Evolutionary conservation across 2,113 vertebrate species (phyloP).

Genomic region (Ictalurus furcatus): DNA sequence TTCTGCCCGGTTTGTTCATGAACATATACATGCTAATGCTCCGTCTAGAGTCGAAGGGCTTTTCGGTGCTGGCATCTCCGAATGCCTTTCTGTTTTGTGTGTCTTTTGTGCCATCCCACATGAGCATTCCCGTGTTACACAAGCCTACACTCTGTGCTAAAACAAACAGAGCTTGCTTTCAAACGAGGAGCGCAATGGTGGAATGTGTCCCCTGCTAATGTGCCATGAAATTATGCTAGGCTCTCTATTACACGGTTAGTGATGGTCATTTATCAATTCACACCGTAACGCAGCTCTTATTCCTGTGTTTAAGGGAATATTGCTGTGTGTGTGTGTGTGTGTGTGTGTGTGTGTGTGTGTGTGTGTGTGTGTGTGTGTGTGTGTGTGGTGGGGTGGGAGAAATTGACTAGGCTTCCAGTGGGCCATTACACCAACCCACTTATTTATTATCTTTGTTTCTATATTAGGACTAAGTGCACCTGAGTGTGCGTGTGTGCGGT

Average conservation of each 20-base stretch:
- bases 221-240: slow-evolving; percentile 55
- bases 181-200: slow-evolving; percentile 23
- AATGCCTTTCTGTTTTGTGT: slow-evolving; percentile 53
- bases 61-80: slow-evolving; percentile 52
- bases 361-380: neutral
- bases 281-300: slow-evolving; percentile 44
- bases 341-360: neutral
- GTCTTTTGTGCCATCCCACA: slow-evolving; percentile 36
- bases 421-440: neutral
- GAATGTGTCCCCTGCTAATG: slow-evolving; percentile 63
- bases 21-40: neutral
- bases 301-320: slow-evolving; percentile 51
- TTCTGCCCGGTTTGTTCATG: neutral
- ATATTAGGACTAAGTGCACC: slow-evolving; percentile 21
- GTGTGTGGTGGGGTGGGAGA: neutral
- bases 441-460: slow-evolving; percentile 26
- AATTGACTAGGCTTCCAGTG: slow-evolving; percentile 13
- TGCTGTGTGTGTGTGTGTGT: neutral
- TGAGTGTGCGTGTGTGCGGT: neutral
- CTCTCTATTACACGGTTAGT: slow-evolving; percentile 53
- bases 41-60: slow-evolving; percentile 14
- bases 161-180: slow-evolving; percentile 54
- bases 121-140: slow-evolving; percentile 39
- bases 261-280: slow-evolving; percentile 58
- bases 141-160: slow-evolving; percentile 38